Conservation (phyloP, 2,113 vertebrate genomes). For the Oncorhynchus tshawytscha region DNA sequence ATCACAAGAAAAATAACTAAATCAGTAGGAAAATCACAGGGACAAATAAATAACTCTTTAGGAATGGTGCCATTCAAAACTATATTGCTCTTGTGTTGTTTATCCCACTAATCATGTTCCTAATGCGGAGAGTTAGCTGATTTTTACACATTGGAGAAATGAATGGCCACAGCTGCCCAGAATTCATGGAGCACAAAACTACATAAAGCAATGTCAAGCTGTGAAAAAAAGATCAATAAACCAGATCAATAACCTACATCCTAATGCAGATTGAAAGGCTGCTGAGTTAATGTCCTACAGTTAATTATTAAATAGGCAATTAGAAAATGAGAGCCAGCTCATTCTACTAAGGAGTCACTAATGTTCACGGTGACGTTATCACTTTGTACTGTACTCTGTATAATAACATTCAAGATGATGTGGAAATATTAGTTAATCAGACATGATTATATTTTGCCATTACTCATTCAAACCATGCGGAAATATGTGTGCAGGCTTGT, state of each 20-base stretch:
- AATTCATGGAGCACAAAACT: neutral
- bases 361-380: neutral
- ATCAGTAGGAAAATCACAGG: too few relatives aligned
- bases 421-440: neutral
- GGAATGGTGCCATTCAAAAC: neutral
- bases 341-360: neutral
- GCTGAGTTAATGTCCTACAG: constrained; percentile 18
- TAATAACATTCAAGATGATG: neutral
- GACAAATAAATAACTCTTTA: neutral
- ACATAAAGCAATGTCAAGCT: constrained; percentile 15
- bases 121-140: neutral
- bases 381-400: neutral
- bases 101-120: neutral
- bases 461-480: too few relatives aligned
- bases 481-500: too few relatives aligned
- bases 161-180: neutral
- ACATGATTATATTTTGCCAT: neutral
- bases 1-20: neutral
- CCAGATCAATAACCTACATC: constrained; percentile 34
- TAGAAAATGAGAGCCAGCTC: neutral
- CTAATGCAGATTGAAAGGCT: constrained; percentile 13
- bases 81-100: neutral
- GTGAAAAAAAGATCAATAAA: constrained; percentile 34
- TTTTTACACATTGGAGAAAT: neutral
- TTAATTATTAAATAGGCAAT: constrained; percentile 38